Evolutionary conservation across 2,113 vertebrate genomes (phyloP), one percentile per base, ranked within the genome.

Genomic region (Phalacrocorax carbo): DNA sequence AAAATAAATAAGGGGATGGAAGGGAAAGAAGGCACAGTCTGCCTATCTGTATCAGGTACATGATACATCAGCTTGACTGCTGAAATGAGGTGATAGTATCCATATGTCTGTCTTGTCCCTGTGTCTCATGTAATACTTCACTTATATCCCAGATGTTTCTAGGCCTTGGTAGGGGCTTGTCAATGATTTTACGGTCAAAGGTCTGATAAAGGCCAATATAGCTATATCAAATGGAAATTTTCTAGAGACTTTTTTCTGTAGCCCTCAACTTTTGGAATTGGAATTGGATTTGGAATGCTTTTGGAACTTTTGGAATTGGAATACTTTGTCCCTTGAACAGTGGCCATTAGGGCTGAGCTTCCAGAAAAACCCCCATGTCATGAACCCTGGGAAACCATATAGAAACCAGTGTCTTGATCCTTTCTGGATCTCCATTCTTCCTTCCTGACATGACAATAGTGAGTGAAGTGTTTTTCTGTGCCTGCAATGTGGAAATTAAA

Each of bases 91-190:
- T 27, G 26, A 71, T 5, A 55, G 4, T 26, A 58, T 44, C 30
- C 13, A 0, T 11, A 25, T 0, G 0, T 69, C 38, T 34, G 32
- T 32, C 62, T 44, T 91, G 5, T 7, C 30, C 34, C 30, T 71
- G 42, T 5, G 5, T 62, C 20, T 66, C 20, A 38, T 30, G 26
- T 48, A 66, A 66, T 55, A 48, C 3, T 75, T 86, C 6, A 13
- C n/a, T 64, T 69, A 40, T 15, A 69, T 40, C 29, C 19, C 48
- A 58, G 7, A 15, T 17, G 5, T 26, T 62, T 68, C 57, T 32
- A 91, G 12, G 27, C 15, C 48, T 93, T 89, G 13, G 12, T 22
- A 75, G 55, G 15, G 15, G 14, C 52, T 71, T 71, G 48, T 10
- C 36, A 93, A 58, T 58, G 22, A 62, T 76, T 71, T 91, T 62